These are phyloP conservation scores for Lypha dubia DNA, from an alignment of 2,888 invertebrate genomes.

Conservation along the genomic window DNA sequence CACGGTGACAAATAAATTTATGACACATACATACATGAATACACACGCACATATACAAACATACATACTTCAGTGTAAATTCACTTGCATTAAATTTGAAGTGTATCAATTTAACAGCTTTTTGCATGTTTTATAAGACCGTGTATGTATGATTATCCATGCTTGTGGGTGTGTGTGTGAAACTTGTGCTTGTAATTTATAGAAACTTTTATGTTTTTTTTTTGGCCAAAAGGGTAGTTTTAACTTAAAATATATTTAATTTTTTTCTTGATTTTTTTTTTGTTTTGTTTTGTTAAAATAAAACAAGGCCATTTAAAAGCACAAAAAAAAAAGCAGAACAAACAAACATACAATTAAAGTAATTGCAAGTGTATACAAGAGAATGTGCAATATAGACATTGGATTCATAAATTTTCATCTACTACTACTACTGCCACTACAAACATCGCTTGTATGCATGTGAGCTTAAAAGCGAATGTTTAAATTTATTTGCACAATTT, in stretches of 20 bases:
- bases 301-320: conserved; percentile 32
- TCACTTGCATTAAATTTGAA: not conserved
- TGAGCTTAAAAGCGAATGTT: conserved; percentile 2
- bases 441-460: too few relatives aligned
- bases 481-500: conserved; percentile 25
- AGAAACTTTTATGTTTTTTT: conserved; percentile 38
- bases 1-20: not conserved
- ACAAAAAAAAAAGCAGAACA: too few relatives aligned
- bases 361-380: not conserved
- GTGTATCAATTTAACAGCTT: conserved; percentile 25
- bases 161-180: not conserved
- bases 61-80: not conserved
- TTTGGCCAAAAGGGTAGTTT: conserved; percentile 49
- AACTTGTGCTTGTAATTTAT: conserved; percentile 39
- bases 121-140: not conserved
- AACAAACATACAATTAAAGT: conserved; percentile 21
- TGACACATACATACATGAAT: not conserved
- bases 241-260: conserved; percentile 16
- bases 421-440: too few relatives aligned
- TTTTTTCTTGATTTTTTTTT: too few relatives aligned
- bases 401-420: not conserved
- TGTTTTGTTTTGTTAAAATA: conserved; percentile 24
- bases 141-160: too few relatives aligned
- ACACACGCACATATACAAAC: not conserved
- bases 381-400: conserved; percentile 9